Evolutionary conservation across 2,113 vertebrate species (phyloP).

Genomic region (Elachura formosa): DNA sequence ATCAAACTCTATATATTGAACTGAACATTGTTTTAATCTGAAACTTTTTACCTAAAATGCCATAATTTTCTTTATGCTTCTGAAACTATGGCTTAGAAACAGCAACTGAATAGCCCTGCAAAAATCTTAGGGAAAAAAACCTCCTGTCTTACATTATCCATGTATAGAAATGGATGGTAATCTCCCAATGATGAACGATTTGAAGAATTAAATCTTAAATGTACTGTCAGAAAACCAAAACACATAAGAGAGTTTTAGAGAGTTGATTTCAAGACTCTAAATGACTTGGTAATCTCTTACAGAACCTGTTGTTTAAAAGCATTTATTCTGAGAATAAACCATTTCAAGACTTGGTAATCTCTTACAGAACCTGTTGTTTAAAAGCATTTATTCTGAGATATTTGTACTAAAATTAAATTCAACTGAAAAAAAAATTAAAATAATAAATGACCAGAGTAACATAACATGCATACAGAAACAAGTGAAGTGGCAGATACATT

Average conservation of each 20-base stretch:
- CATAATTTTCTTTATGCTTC: not conserved
- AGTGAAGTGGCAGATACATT: not conserved
- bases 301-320: not conserved
- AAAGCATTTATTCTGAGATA: not conserved
- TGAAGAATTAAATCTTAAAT: not conserved
- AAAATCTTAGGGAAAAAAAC: not conserved
- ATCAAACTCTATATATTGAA: not conserved
- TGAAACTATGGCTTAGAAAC: not conserved
- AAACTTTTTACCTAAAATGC: not conserved
- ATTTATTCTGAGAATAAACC: too few relatives aligned
- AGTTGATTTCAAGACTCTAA: not conserved
- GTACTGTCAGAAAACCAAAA: not conserved
- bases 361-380: not conserved
- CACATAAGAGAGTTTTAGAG: not conserved
- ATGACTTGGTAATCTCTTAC: not conserved
- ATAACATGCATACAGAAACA: not conserved
- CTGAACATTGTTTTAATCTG: not conserved
- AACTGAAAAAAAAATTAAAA: not conserved
- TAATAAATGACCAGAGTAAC: not conserved
- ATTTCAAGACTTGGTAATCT: not conserved
- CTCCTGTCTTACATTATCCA: not conserved
- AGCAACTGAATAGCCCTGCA: not conserved
- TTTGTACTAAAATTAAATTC: not conserved
- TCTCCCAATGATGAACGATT: not conserved
- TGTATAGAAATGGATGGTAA: not conserved